Conservation (phyloP, 2,797 vertebrate species). For the Champsocephalus gunnari region DNA sequence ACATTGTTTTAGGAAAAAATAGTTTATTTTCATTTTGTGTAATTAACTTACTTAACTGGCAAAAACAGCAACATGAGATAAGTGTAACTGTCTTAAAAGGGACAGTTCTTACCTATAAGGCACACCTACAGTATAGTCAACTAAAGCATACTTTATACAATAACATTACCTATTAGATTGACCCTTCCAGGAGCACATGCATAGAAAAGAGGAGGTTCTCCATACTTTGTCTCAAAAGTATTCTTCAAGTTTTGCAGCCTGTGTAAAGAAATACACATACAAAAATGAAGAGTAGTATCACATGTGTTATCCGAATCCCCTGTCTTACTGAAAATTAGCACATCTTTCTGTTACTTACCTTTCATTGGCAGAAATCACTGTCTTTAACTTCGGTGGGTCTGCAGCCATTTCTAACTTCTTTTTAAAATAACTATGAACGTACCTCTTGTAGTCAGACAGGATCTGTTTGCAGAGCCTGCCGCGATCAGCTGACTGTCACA, state of each 20-base stretch:
- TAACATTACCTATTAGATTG: slow-evolving; percentile 93
- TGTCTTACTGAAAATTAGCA: background rate
- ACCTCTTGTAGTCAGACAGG: background rate
- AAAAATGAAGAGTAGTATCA: background rate
- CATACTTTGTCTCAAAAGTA: slow-evolving; percentile 90
- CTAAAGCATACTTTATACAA: background rate
- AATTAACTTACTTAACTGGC: too few species aligned
- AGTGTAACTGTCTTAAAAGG: background rate
- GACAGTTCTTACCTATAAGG: too few species aligned
- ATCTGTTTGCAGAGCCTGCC: slow-evolving; percentile 1
- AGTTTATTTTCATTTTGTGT: too few species aligned
- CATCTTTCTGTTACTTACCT: slow-evolving; percentile 66
- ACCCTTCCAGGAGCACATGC: slow-evolving; percentile 95
- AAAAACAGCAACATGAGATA: background rate
- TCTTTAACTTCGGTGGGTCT: slow-evolving; percentile 71
- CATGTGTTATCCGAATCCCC: background rate
- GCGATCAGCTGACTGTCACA: slow-evolving; percentile 76
- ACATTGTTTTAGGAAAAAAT: too few species aligned
- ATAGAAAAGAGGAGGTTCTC: slow-evolving; percentile 91
- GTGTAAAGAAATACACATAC: slow-evolving; percentile 74
- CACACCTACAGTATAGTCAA: background rate
- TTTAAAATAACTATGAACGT: slow-evolving; percentile 11
- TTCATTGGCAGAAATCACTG: slow-evolving; percentile 59
- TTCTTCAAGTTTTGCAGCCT: slow-evolving; percentile 92
- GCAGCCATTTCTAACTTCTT: slow-evolving; percentile 65